Base-by-base conservation (phyloP, 2,797 vertebrate species). In the Euphonia xanthogaster region DNA sequence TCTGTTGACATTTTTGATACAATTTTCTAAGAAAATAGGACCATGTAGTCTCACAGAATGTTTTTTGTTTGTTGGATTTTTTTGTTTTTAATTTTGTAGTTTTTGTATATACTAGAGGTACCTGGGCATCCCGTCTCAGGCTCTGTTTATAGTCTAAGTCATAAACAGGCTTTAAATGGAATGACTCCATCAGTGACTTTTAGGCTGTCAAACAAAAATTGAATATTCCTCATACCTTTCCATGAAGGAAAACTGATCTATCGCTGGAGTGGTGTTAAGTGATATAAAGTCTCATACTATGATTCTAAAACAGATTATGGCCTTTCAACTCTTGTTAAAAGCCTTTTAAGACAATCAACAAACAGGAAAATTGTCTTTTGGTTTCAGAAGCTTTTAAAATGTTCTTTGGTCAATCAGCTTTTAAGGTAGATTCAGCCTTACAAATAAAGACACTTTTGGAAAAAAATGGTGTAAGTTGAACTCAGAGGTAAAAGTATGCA, bases 11-110 rank as follows among this genome's bases (percentile, higher is more conserved):
- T 31, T 79, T 24, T 66, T 66, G 3, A 19, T 85, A 51, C 5
- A 4, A 31, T 1, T 74, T 60, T 63, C 53, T 71, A 53, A 44
- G 27, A 33, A 53, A 67, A 18, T 58, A 48, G 87, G 30, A n/a
- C 31, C 7, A 3, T 39, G 9, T 44, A 24, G 16, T 71, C n/a
- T 40, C 71, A 30, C 9, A 53, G 10, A 44, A 65, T 0, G 1
- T 11, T 48, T 54, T 73, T 30, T 58, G 30, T 73, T 48, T 7
- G 1, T 53, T 20, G 12, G 2, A 2, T 6, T 7, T 23, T 25
- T 19, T 54, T 18, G 2, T 3, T 66, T 39, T 57, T 48, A 50
- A 33, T 65, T 55, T 45, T 35, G 2, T 39, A 15, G 9, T 35
- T 47, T 12, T 2, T 17, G 2, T 57, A 2, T 58, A 1, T 54